Percentiles rank a stretch among this genome's conserved stretches.
Evolutionary conservation across 2,888 invertebrate genomes (phyloP).

Genomic region (Campoletis raptor): DNA sequence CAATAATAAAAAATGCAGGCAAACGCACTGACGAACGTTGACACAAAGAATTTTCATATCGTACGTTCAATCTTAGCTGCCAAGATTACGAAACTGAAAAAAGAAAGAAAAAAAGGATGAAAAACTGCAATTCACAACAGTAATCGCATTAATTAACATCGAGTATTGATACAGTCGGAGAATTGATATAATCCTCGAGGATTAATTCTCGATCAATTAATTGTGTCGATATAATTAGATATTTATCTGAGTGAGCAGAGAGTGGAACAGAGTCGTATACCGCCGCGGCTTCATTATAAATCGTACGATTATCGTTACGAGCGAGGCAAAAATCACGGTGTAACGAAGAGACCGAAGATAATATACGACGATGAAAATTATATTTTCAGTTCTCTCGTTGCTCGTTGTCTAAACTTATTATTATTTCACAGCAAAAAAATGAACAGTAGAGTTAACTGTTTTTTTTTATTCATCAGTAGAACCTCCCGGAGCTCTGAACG

Average conservation of each 20-base stretch:
- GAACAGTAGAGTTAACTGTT: no score
- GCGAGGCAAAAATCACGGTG: not conserved
- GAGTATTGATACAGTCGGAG: not conserved
- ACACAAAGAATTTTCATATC: not conserved
- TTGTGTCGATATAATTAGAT: slow-evolving; percentile 51
- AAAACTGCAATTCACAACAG: not conserved
- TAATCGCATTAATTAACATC: slow-evolving; percentile 34
- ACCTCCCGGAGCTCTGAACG: no score
- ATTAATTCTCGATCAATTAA: slow-evolving; percentile 37
- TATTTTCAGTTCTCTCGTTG: not conserved
- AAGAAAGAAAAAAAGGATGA: not conserved
- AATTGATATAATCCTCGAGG: slow-evolving; percentile 13
- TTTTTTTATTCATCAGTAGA: no score
- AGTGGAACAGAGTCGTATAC: not conserved
- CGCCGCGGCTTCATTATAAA: slow-evolving; percentile 32
- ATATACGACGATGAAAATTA: slow-evolving; percentile 12
- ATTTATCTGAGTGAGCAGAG: slow-evolving; percentile 2
- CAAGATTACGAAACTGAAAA: not conserved
- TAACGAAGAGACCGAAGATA: slow-evolving; percentile 25
- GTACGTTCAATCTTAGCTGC: not conserved
- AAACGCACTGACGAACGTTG: not conserved
- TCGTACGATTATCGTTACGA: slow-evolving; percentile 52
- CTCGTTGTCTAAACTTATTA: not conserved
- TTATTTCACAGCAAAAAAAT: no score
- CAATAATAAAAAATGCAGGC: not conserved